phyloP scores from a whole-genome alignment of 2,113 vertebrate species.

The Cervus canadensis region DNA sequence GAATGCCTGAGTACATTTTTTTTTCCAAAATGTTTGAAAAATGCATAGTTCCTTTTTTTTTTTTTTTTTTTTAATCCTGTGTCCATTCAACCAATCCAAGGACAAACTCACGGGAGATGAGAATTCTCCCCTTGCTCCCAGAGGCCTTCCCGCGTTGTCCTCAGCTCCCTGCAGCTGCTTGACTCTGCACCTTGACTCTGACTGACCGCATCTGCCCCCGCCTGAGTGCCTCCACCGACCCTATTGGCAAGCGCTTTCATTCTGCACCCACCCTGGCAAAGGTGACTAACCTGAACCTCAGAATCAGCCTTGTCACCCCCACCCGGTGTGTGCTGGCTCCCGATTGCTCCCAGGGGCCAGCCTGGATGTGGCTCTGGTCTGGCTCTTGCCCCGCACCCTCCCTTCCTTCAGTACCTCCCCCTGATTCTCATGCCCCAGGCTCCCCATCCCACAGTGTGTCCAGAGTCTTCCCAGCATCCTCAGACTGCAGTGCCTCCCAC shows the following conservation, averaged over 20 bases:
- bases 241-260: neutral
- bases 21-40: neutral
- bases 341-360: neutral
- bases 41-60: neutral
- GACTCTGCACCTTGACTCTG: neutral
- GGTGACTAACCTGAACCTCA: neutral
- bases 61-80: neutral
- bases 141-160: fast-evolving
- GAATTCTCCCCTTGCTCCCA: neutral
- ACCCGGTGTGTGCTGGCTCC: neutral
- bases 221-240: fast-evolving
- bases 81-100: neutral
- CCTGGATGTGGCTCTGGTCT: neutral
- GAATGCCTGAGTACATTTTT: neutral
- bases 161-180: fast-evolving
- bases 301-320: no score
- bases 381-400: neutral
- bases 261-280: neutral
- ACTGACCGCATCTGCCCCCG: neutral
- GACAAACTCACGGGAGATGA: neutral
- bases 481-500: neutral
- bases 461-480: neutral
- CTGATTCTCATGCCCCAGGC: neutral
- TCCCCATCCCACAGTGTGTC: neutral
- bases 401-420: neutral